phyloP scores from a whole-genome alignment of 2,113 vertebrate genomes.

The Sialia sialis region DNA sequence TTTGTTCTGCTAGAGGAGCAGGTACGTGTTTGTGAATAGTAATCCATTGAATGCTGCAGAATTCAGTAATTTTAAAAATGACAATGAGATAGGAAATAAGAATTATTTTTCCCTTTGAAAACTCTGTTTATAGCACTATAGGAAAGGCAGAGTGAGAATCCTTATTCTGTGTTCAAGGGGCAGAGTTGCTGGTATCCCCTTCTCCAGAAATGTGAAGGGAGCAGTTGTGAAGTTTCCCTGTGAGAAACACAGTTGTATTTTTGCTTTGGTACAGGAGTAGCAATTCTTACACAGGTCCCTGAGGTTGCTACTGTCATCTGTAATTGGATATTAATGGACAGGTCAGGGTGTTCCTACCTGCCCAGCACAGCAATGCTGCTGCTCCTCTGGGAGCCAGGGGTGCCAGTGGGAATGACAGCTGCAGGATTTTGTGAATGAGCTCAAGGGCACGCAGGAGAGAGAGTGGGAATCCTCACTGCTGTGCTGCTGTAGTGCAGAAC shows the following conservation, averaged over 20 bases:
- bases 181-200: background rate
- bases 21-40: background rate
- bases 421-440: background rate
- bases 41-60: background rate
- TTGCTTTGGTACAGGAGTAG: background rate
- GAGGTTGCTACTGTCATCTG: background rate
- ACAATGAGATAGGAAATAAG: background rate
- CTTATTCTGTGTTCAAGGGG: background rate
- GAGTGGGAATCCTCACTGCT: background rate
- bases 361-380: background rate
- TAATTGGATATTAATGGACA: background rate
- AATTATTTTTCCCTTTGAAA: background rate
- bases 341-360: background rate
- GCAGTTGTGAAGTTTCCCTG: background rate
- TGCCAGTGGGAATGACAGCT: fast-evolving
- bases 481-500: fast-evolving
- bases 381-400: background rate
- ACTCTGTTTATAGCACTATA: background rate
- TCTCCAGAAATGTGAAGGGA: background rate
- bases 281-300: background rate
- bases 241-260: background rate
- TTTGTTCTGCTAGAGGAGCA: conserved; percentile 18
- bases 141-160: background rate
- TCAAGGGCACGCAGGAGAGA: background rate
- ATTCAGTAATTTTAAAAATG: background rate